Conservation (phyloP, 2,113 vertebrate species). For the Psephotus haematonotus region DNA sequence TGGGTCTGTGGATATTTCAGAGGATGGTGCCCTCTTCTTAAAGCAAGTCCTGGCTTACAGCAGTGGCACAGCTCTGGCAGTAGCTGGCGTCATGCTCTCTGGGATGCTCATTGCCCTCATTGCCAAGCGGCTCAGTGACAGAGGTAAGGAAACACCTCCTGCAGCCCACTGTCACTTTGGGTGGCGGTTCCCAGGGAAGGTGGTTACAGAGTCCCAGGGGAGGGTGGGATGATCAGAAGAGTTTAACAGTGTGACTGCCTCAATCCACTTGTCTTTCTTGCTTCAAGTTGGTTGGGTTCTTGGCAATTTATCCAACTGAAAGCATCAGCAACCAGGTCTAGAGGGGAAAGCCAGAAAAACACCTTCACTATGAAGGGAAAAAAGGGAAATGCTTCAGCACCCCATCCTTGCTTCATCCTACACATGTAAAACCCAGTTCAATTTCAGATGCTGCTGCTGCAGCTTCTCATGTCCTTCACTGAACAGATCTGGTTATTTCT, state of each 20-base stretch:
- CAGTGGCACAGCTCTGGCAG: not conserved
- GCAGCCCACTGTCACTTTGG: accelerated
- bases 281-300: not conserved
- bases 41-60: slow-evolving; percentile 54
- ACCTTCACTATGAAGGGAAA: not conserved
- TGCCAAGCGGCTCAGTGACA: slow-evolving; percentile 34
- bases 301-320: not conserved
- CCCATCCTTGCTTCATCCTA: accelerated
- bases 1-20: slow-evolving; percentile 11
- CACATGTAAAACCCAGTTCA: not conserved
- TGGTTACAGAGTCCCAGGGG: not conserved
- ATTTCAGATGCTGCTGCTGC: not conserved
- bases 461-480: not conserved
- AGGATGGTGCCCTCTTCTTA: not conserved
- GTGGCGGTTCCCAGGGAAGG: not conserved
- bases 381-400: not conserved
- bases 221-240: not conserved
- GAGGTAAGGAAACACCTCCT: not conserved
- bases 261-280: not conserved
- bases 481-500: not conserved
- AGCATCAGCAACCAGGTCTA: not conserved
- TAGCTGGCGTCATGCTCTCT: not conserved
- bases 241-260: not conserved
- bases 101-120: slow-evolving; percentile 27
- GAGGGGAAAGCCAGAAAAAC: not conserved